Conservation (phyloP, 2,113 vertebrate genomes). For the Chitala chitala region DNA sequence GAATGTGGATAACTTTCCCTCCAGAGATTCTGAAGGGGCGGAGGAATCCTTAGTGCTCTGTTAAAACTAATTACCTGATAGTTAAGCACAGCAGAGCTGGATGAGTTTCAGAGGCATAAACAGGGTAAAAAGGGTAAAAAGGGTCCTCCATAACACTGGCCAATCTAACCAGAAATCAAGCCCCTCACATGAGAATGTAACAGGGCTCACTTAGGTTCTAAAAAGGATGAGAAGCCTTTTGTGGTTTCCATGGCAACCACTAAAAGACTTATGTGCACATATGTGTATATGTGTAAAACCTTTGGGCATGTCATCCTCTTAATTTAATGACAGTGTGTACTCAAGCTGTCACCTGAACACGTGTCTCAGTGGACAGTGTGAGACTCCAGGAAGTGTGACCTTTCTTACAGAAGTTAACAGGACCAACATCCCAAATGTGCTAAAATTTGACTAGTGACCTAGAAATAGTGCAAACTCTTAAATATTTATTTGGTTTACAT, state of each 20-base stretch:
- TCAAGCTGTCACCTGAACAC: too few species aligned
- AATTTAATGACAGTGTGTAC: slow-evolving; percentile 3
- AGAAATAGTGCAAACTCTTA: too few species aligned
- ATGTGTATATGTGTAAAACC: not conserved
- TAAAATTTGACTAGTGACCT: too few species aligned
- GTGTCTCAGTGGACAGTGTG: too few species aligned
- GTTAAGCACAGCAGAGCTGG: not conserved
- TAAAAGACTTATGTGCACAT: not conserved
- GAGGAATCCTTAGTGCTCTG: too few species aligned
- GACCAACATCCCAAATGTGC: too few species aligned
- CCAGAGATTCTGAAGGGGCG: too few species aligned
- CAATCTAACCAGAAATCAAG: not conserved
- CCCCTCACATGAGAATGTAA: not conserved
- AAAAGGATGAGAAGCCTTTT: not conserved
- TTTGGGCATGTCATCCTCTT: not conserved
- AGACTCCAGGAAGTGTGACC: too few species aligned
- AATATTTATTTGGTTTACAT: too few species aligned
- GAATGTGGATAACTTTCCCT: too few species aligned
- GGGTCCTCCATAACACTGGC: not conserved
- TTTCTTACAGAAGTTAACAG: too few species aligned
- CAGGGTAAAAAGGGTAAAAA: not conserved
- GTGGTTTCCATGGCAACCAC: slow-evolving; percentile 7
- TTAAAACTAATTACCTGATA: not conserved
- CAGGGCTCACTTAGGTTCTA: not conserved
- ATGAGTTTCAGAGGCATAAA: slow-evolving; percentile 3